phyloP scores from a whole-genome alignment of 2,888 invertebrate species.

The Heliothis peltigera region DNA sequence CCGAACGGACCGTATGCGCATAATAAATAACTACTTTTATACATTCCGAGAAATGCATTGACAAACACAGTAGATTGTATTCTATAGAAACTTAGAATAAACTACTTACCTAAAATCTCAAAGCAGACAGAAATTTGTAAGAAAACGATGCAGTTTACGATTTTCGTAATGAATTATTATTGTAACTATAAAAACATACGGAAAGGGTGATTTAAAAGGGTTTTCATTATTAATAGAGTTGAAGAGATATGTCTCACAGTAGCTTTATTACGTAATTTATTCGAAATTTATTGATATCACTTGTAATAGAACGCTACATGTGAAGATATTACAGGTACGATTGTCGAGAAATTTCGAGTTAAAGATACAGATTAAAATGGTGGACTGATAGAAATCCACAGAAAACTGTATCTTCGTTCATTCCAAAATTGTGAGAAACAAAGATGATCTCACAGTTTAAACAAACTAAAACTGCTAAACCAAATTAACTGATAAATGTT shows the following conservation, averaged over 20 bases:
- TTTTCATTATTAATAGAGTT: conserved; percentile 55
- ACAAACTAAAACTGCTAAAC: conserved; percentile 45
- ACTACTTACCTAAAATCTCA: not conserved
- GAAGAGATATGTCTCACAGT: conserved; percentile 21
- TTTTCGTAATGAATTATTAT: conserved; percentile 66
- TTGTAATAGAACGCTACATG: not conserved
- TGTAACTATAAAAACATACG: conserved; percentile 56
- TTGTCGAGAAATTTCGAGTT: not conserved
- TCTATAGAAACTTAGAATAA: conserved; percentile 22
- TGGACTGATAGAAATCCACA: not conserved
- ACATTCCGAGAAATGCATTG: conserved; percentile 72
- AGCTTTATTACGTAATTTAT: conserved; percentile 5
- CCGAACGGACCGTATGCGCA: conserved; percentile 67
- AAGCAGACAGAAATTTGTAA: conserved; percentile 44
- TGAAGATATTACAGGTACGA: not conserved
- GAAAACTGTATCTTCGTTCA: conserved; percentile 15
- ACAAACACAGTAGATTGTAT: conserved; percentile 56
- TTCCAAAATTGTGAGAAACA: conserved; percentile 41
- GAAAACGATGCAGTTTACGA: conserved; percentile 60
- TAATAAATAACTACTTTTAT: conserved; percentile 75
- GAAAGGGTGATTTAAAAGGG: conserved; percentile 61
- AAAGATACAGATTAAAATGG: conserved; percentile 8
- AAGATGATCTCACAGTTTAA: conserved; percentile 36
- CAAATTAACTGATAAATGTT: conserved; percentile 63
- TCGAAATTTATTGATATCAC: not conserved